Conservation (phyloP, 2,797 vertebrate species). For the Anabacerthia variegaticeps region DNA sequence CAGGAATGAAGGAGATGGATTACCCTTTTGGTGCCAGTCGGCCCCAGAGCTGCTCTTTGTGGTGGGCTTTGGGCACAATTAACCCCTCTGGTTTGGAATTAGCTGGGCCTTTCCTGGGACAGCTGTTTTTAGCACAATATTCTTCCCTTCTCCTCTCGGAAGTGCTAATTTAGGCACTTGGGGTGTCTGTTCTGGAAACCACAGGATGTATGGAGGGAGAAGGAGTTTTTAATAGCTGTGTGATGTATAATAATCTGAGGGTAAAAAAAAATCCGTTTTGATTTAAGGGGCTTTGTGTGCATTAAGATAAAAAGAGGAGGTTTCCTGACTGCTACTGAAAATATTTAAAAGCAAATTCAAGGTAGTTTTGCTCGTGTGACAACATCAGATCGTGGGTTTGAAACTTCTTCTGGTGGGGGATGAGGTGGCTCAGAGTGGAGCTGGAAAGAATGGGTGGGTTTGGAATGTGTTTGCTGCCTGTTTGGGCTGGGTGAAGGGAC, state of each 20-base stretch:
- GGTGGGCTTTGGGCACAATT: conserved; percentile 42
- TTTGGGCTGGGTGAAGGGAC: background rate
- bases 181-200: background rate
- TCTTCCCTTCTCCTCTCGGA: background rate
- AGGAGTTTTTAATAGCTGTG: background rate
- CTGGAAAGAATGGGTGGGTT: background rate
- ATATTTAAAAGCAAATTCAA: background rate
- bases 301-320: background rate
- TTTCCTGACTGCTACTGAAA: background rate
- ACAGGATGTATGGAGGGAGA: background rate
- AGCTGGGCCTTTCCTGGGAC: conserved; percentile 2
- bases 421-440: background rate
- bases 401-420: background rate
- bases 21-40: conserved; percentile 45
- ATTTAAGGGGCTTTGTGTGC: background rate
- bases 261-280: background rate
- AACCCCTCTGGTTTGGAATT: conserved; percentile 49
- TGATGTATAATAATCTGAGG: background rate
- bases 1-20: background rate
- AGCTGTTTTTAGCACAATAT: conserved; percentile 50
- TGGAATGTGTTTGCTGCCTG: background rate
- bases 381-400: background rate
- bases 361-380: background rate
- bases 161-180: background rate
- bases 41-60: conserved; percentile 4